Conservation (phyloP, 2,888 invertebrate genomes). For the Malthinus flaveolus region DNA sequence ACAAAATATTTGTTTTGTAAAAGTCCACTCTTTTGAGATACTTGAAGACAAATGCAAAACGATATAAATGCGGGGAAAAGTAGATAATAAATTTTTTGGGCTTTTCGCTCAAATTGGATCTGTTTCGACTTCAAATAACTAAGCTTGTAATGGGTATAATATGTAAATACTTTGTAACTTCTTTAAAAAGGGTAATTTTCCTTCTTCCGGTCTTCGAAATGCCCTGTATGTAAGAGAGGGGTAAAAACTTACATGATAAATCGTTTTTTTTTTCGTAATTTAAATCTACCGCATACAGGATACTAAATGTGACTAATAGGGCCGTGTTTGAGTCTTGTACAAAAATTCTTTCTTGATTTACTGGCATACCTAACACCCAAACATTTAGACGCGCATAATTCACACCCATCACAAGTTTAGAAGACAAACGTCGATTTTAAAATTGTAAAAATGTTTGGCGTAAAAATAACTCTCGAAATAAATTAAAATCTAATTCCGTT, state of each 20-base stretch:
- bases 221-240: too few species aligned
- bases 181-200: too few species aligned
- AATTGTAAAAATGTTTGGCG: not conserved
- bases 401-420: slow-evolving; percentile 10
- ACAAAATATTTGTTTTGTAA: too few species aligned
- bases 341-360: slow-evolving; percentile 28
- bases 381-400: slow-evolving; percentile 25
- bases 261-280: not conserved
- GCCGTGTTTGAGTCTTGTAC: slow-evolving; percentile 23
- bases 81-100: too few species aligned
- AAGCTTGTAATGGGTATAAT: too few species aligned
- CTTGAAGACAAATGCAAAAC: too few species aligned
- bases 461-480: not conserved
- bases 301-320: slow-evolving; percentile 28
- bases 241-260: not conserved
- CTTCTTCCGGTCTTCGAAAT: too few species aligned
- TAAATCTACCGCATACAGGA: not conserved
- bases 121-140: too few species aligned
- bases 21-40: too few species aligned
- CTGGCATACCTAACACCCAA: slow-evolving; percentile 26
- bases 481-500: not conserved
- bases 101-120: too few species aligned
- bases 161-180: too few species aligned
- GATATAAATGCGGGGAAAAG: too few species aligned
- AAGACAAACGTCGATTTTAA: slow-evolving; percentile 18